Base-by-base conservation (phyloP, 1,140 invertebrate species). In the Drosophila melanogaster region DNA sequence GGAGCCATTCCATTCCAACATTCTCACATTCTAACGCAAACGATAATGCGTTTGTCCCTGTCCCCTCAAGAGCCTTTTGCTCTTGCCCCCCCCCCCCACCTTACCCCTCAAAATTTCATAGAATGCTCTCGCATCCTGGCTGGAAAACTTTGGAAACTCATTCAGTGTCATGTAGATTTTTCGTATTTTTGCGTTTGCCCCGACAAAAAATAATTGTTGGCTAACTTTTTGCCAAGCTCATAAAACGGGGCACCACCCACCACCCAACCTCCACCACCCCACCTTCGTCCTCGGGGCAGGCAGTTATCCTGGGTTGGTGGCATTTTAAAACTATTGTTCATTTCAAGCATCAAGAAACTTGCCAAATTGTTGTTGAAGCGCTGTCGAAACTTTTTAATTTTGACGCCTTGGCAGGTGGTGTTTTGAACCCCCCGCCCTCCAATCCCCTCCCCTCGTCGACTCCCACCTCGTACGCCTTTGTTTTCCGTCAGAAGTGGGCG, bases 311-410 rank as follows among this genome's bases (percentile, higher is more conserved):
- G 72, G 57, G 55, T 53, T 66, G 55, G 62, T 77, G 74, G 73
- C 74, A 77, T 77, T 77, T 76, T 77, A 77, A 77, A 77, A 77
- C 74, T 77, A 77, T 77, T 77, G 75, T 77, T 77, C 75, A 77
- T 77, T 77, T 77, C 75, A 77, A 77, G 75, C 75, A 77, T 77
- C 75, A 77, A 77, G 73, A 70, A 77, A 77, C 73, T 77, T 77
- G 56, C 53, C 56, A 77, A 77, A 77, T 77, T 77, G 75, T 77
- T 77, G 73, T 76, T 77, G 73, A 77, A 66, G 61, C 53, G 49
- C 73, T 67, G 54, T 76, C 60, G 60, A 76, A 77, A 77, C 74
- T 77, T 77, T 77, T 77, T 77, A 69, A 77, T 77, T 77, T 77
- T 77, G 62, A 77, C 73, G 73, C 74, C 72, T 67, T 77, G 74